These are phyloP conservation scores for Ypsolopha scabrella DNA, from an alignment of 2,888 invertebrate genomes.

Conservation along the genomic window DNA sequence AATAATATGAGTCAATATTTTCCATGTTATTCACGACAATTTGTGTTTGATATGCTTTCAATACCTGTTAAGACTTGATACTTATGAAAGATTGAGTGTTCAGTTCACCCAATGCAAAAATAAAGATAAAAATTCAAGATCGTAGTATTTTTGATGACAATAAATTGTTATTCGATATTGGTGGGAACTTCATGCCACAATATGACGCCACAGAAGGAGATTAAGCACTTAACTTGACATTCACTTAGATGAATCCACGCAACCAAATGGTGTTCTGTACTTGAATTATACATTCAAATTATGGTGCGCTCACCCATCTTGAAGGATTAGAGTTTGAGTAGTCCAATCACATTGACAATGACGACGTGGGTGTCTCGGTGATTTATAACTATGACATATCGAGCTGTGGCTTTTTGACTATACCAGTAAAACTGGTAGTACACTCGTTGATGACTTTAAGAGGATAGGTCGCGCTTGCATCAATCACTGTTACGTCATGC, in stretches of 20 bases:
- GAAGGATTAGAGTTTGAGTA: slow-evolving; percentile 10
- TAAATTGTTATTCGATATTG: background rate
- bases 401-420: slow-evolving; percentile 36
- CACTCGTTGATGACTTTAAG: too few relatives aligned
- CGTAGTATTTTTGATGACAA: too few relatives aligned
- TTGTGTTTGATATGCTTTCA: too few relatives aligned
- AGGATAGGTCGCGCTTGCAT: too few relatives aligned
- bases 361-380: slow-evolving; percentile 56
- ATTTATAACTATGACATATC: slow-evolving; percentile 35
- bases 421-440: slow-evolving; percentile 20
- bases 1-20: too few relatives aligned
- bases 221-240: slow-evolving; percentile 1
- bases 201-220: background rate
- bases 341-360: slow-evolving; percentile 19
- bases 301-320: slow-evolving; percentile 1
- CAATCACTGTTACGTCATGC: too few relatives aligned
- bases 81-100: too few relatives aligned
- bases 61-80: too few relatives aligned
- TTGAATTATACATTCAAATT: background rate
- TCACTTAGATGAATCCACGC: slow-evolving; percentile 4
- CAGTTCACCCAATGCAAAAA: too few relatives aligned
- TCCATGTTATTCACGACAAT: too few relatives aligned
- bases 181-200: background rate
- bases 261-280: slow-evolving; percentile 3
- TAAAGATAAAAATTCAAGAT: too few relatives aligned